phyloP scores from a whole-genome alignment of 2,113 vertebrate genomes.

The Sisor rabdophorus region DNA sequence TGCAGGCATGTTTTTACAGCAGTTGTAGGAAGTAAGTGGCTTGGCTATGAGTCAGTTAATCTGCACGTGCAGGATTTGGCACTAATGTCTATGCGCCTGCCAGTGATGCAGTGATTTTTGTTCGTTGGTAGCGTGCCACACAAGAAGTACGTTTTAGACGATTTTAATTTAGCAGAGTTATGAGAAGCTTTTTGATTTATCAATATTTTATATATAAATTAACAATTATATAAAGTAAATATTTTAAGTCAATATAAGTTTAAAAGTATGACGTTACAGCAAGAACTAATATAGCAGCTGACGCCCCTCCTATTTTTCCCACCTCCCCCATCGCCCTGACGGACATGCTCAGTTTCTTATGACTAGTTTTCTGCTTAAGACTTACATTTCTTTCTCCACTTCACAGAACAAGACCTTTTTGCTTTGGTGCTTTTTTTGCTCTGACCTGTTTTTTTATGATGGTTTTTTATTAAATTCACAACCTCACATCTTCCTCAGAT shows the following conservation, averaged over 20 bases:
- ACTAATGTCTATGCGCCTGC: slow-evolving; percentile 54
- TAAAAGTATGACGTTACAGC: too few relatives aligned
- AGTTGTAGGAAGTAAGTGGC: slow-evolving; percentile 44
- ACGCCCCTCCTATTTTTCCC: not conserved
- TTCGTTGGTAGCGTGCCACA: slow-evolving; percentile 54
- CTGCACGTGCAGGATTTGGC: slow-evolving; percentile 53
- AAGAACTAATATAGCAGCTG: not conserved
- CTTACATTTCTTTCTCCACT: not conserved
- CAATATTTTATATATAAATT: too few relatives aligned
- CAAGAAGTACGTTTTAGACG: slow-evolving; percentile 56
- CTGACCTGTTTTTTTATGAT: not conserved
- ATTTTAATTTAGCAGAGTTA: not conserved
- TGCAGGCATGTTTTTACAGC: slow-evolving; percentile 28
- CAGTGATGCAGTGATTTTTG: slow-evolving; percentile 58
- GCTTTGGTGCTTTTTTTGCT: not conserved
- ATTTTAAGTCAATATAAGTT: too few relatives aligned
- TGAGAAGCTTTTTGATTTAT: too few relatives aligned
- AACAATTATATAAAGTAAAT: too few relatives aligned
- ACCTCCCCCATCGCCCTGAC: not conserved
- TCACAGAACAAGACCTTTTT: not conserved
- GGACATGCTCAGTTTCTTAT: not conserved
- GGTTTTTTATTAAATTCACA: not conserved
- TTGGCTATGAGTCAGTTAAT: slow-evolving; percentile 68
- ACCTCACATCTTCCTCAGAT: not conserved
- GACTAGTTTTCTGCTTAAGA: not conserved